Evolutionary conservation across 2,113 vertebrate species (phyloP).

Genomic region (Phoxinus phoxinus): DNA sequence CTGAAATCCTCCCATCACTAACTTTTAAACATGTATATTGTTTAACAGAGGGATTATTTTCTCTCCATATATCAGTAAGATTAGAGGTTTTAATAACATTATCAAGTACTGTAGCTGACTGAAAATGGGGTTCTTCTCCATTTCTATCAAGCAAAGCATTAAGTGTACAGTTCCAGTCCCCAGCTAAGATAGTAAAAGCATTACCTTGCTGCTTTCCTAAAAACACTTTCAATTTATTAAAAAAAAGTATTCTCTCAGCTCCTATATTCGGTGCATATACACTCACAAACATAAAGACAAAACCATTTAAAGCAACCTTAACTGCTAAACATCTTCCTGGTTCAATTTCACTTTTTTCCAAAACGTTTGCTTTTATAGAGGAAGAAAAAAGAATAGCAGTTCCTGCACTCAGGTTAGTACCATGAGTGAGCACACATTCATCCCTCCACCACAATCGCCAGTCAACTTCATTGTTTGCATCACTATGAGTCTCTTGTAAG

Average conservation of each 20-base stretch:
- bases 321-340: neutral
- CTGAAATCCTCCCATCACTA: neutral
- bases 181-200: neutral
- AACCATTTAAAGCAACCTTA: neutral
- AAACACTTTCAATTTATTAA: neutral
- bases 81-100: too few relatives aligned
- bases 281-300: neutral
- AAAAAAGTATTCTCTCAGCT: neutral
- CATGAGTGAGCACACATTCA: neutral
- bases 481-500: constrained; percentile 4
- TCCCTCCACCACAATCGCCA: neutral
- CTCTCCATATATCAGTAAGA: neutral
- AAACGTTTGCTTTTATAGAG: neutral
- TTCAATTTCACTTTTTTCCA: neutral
- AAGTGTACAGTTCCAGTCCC: neutral
- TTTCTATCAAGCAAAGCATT: neutral
- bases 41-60: neutral
- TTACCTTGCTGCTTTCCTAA: neutral
- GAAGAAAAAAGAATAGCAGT: neutral
- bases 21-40: neutral
- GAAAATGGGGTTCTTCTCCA: neutral
- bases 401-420: neutral
- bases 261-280: neutral
- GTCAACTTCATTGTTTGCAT: neutral
- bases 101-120: too few relatives aligned